Evolutionary conservation across 2,113 vertebrate species (phyloP), one percentile per base, ranked within the genome.

Genomic region (Crotalus tigris): DNA sequence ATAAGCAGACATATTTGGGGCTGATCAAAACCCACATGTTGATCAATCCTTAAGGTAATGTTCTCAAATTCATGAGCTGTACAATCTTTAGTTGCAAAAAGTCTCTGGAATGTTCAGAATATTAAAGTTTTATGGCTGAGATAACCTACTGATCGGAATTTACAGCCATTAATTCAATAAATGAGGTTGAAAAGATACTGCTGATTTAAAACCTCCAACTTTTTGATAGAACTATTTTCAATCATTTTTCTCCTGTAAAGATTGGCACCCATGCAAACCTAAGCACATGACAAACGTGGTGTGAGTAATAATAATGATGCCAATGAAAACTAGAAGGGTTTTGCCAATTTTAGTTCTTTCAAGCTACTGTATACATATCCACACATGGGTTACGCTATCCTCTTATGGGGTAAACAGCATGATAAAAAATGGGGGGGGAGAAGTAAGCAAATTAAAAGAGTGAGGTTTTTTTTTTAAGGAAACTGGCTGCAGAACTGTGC

Each of bases 111-210:
- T 24, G 54, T 57, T 57, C 19, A 44, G 21, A 44, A 33, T 23
- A 44, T 44, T 44, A 39, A 89, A 44, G 3, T 33, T 19, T 54
- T 33, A 88, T 55, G 24, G 46, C 19, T 91, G 49, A 55, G 61
- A 53, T 81, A 54, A 29, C 19, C 54, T 55, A 81, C 75, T 75
- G 53, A 54, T 81, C 51, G 39, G 64, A 5, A 55, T 81, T 39
- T 39, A 55, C 64, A 55, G 89, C n/a, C 90, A 81, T 75, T 91
- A 81, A 89, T 89, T 89, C 75, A 91, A 91, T 75, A 81, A 81
- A 91, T 81, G 90, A 91, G 88, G 61, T 75, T 75, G 51, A 91
- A 81, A 91, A 91, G 49, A 91, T 54, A 85, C 2, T 0, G 51
- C 90, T 55, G 69, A 54, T 91, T 91, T n/a, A 54, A 91, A 91